A percentile compares a stretch with the other conserved stretches of the same genome.
phyloP scores from a whole-genome alignment of 2,888 invertebrate species.

The Drosophila fulvimacula region DNA sequence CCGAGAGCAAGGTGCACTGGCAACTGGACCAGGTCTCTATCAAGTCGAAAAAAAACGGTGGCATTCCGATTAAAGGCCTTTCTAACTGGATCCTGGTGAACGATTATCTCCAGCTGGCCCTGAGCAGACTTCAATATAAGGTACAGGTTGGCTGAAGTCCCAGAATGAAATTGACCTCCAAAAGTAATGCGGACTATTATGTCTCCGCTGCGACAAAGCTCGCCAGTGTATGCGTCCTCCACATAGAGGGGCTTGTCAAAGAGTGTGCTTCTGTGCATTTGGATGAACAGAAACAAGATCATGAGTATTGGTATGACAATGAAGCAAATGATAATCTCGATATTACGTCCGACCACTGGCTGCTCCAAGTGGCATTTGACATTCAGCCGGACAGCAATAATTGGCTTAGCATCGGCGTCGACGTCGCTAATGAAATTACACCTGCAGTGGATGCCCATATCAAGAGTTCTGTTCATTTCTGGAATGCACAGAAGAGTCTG shows the following conservation, averaged over 20 bases:
- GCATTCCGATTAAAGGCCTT: slow-evolving; percentile 37
- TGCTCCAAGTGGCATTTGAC: slow-evolving; percentile 48
- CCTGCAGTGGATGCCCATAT: slow-evolving; percentile 42
- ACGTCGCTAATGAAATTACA: slow-evolving; percentile 49
- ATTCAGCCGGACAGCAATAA: slow-evolving; percentile 42
- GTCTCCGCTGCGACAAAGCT: slow-evolving; percentile 34
- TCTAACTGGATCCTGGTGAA: slow-evolving; percentile 30
- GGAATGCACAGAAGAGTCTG: slow-evolving; percentile 42
- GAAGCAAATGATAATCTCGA: slow-evolving; percentile 28
- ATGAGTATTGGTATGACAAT: background rate
- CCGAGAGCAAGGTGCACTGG: slow-evolving; percentile 28
- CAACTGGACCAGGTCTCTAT: slow-evolving; percentile 18
- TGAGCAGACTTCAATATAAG: slow-evolving; percentile 21
- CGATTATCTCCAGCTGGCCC: slow-evolving; percentile 15
- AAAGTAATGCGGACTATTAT: slow-evolving; percentile 41
- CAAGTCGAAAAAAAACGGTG: slow-evolving; percentile 36
- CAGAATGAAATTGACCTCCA: slow-evolving; percentile 42
- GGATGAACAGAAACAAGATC: slow-evolving; percentile 9
- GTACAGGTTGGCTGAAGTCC: slow-evolving; percentile 47
- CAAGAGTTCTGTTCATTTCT: slow-evolving; percentile 40
- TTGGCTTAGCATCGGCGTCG: slow-evolving; percentile 46
- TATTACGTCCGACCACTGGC: slow-evolving; percentile 31
- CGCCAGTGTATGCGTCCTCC: slow-evolving; percentile 1
- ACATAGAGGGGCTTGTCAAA: slow-evolving; percentile 38
- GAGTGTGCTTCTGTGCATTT: slow-evolving; percentile 3